These are phyloP conservation scores for Psilopogon haemacephalus DNA, from an alignment of 2,113 vertebrate species.

Conservation along the genomic window DNA sequence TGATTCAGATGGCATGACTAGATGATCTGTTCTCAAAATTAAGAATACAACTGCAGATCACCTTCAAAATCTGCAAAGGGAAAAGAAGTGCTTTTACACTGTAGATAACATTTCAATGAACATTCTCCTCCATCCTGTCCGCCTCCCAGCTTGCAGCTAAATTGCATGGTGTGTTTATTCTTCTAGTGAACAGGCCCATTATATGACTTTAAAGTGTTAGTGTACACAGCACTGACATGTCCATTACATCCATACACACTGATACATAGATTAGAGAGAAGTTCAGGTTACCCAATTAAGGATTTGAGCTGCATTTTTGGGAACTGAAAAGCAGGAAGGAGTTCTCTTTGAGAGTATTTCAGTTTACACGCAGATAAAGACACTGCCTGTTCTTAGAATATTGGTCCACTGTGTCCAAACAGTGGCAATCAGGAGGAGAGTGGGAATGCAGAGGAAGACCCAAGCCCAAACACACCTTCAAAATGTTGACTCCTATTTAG, in stretches of 20 bases:
- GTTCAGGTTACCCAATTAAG: conserved; percentile 31
- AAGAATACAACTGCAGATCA: neutral
- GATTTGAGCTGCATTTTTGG: conserved; percentile 31
- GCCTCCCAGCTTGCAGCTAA: neutral
- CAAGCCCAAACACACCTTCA: neutral
- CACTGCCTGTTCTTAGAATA: neutral
- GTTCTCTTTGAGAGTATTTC: neutral
- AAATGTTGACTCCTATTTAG: neutral
- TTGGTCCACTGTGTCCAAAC: neutral
- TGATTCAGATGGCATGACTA: neutral
- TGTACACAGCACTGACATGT: neutral
- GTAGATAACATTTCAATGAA: neutral
- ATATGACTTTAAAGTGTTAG: conserved; percentile 14
- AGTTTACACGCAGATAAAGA: neutral
- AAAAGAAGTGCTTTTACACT: neutral
- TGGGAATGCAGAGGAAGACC: neutral
- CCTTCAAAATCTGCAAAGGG: neutral
- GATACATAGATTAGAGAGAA: neutral
- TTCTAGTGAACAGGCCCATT: conserved; percentile 25
- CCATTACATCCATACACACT: neutral
- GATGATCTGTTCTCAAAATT: neutral
- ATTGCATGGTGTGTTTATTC: conserved; percentile 17
- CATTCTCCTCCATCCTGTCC: neutral
- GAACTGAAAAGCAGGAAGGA: neutral
- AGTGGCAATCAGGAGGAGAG: neutral